phyloP scores from a whole-genome alignment of 2,113 vertebrate species.

The Sceloporus tristichus region DNA sequence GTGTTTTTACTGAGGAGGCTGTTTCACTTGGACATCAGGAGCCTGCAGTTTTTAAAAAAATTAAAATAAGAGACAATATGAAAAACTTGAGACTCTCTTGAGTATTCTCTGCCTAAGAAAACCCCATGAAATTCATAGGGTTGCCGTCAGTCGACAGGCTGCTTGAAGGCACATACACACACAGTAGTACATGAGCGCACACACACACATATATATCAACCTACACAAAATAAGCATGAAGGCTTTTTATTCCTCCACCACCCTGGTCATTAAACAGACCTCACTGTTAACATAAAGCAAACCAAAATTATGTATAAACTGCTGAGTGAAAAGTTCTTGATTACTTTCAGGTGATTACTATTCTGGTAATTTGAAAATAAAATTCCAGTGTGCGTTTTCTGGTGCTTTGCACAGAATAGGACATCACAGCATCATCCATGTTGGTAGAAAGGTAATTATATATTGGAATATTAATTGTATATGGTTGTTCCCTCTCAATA shows the following conservation, averaged over 20 bases:
- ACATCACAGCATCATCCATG: neutral
- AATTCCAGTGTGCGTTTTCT: neutral
- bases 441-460: neutral
- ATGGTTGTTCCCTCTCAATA: neutral
- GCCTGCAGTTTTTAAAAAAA: neutral
- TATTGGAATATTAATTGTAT: conserved; percentile 8
- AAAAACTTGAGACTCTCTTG: neutral
- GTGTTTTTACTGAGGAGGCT: neutral
- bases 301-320: conserved; percentile 22
- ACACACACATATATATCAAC: conserved; percentile 16
- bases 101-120: too few species aligned
- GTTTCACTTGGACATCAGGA: conserved; percentile 15
- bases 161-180: too few species aligned
- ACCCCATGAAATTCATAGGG: too few species aligned
- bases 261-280: conserved; percentile 62
- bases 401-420: neutral
- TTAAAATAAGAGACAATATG: neutral
- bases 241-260: conserved; percentile 32
- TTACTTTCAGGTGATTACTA: conserved; percentile 37
- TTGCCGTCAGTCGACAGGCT: neutral
- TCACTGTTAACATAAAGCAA: conserved; percentile 59
- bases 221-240: conserved; percentile 54
- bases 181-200: conserved; percentile 18
- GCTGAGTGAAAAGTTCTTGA: conserved; percentile 34
- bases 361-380: neutral